A percentile compares a stretch with the other conserved stretches of the same genome.
Evolutionary conservation across 2,113 vertebrate species (phyloP).

Genomic region (Actenoides hombroni): DNA sequence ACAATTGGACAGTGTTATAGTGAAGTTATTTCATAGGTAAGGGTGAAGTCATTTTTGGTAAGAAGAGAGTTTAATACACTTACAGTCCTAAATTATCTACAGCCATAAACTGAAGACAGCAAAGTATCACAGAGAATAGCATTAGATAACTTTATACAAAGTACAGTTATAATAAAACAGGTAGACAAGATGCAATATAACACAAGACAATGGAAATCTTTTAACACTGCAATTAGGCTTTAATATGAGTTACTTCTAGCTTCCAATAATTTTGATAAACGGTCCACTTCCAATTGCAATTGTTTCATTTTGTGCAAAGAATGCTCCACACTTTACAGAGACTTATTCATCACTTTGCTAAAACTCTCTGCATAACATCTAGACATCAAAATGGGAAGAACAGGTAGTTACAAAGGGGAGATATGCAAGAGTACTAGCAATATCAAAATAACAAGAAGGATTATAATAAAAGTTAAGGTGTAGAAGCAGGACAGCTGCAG

Average conservation of each 20-base stretch:
- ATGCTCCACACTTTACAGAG: not conserved
- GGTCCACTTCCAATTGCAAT: not conserved
- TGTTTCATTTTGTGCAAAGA: not conserved
- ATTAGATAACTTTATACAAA: not conserved
- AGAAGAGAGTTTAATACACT: not conserved
- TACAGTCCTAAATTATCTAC: not conserved
- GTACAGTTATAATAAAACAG: not conserved
- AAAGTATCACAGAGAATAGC: not conserved
- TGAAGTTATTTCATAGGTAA: not conserved
- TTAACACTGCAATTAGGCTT: not conserved
- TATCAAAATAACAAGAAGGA: not conserved
- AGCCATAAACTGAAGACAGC: not conserved
- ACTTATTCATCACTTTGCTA: not conserved
- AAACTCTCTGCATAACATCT: not conserved
- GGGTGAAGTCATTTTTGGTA: not conserved
- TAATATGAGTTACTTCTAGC: not conserved
- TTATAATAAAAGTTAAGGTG: not conserved
- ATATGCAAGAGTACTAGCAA: fast-evolving
- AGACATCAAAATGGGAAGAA: not conserved
- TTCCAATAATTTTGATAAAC: not conserved
- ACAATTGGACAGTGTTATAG: not conserved
- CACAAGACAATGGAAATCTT: not conserved
- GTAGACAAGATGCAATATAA: not conserved
- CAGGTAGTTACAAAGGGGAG: not conserved
- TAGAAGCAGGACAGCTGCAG: not conserved